Evolutionary conservation across 2,888 invertebrate species (phyloP), one percentile per base, ranked within the genome.

Genomic region (Laothoe populi): DNA sequence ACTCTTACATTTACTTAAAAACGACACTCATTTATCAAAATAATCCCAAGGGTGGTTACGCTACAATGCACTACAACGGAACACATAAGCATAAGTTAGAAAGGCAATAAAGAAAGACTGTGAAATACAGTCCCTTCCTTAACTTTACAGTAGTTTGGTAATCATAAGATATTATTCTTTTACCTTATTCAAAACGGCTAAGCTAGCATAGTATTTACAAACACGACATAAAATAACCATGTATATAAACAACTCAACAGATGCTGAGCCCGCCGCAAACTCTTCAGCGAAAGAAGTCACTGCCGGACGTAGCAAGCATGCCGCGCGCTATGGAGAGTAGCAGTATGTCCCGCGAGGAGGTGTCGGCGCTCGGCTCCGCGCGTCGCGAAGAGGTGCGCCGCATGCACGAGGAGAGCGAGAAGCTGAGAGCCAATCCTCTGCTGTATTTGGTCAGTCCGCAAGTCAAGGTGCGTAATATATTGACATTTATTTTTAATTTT

Each of bases 391-490:
- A 99, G 88, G 95, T 99, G 73, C 95, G 99, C 81, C 95, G 97
- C 75, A 96, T 97, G 93, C 95, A 96, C 81, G 98, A 98, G 87
- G 97, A 98, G 91, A 95, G 96, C 72, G 98, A 99, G 92, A 95
- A 97, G 88, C 95, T 98, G 76, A 95, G 97, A 87, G 98, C 98
- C 83, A 99, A 99, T 94, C 99, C 99, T 79, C 94, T 99, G 81
- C 95, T 99, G 79, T 98, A 98, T 93, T 94, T 99, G 90, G 96
- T 98, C 95, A 98, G 98, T 96, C 99, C 99, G 83, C 97, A 98
- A 95, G 97, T 99, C 78, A 98, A 98, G 97, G 98, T 98, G 53
- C 35, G 53, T 53, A 10, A 8, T 26, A 5, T 10, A 2, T 16
- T 31, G 3, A 13, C 24, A 7, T 48, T 31, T 10, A 0, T 31